A percentile compares a stretch with the other conserved stretches of the same genome.
phyloP scores from a whole-genome alignment of 2,113 vertebrate genomes.

The Megaceryle torquata region DNA sequence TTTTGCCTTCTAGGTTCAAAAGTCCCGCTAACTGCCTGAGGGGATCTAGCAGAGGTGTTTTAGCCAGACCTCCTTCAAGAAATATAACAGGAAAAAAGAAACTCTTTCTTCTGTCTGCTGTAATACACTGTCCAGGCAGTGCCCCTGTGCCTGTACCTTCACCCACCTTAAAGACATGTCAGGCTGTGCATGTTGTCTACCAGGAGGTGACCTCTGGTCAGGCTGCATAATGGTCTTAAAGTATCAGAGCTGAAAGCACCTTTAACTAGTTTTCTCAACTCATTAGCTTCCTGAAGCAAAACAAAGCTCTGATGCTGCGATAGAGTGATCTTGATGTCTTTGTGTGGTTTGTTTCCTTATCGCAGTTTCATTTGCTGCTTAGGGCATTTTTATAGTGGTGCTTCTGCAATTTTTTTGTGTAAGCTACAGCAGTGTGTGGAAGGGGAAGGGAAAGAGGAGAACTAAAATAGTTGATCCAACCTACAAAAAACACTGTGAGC shows the following conservation, averaged over 20 bases:
- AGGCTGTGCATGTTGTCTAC: background rate
- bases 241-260: background rate
- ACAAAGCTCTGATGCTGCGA: background rate
- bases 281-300: background rate
- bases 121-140: background rate
- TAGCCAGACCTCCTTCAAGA: background rate
- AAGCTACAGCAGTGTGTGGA: background rate
- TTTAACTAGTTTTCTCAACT: background rate
- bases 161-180: background rate
- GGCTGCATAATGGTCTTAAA: background rate
- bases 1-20: background rate
- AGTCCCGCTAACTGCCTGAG: background rate
- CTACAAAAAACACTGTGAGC: background rate
- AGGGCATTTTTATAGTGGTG: background rate
- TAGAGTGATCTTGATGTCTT: fast-evolving
- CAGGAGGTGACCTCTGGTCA: background rate
- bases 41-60: background rate
- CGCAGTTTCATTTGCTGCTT: background rate
- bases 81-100: background rate
- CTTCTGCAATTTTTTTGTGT: background rate
- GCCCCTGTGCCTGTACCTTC: background rate
- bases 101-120: background rate
- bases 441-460: background rate
- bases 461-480: background rate
- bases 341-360: background rate